phyloP scores from a whole-genome alignment of 2,888 invertebrate genomes.

The Pantelozetes paolii region DNA sequence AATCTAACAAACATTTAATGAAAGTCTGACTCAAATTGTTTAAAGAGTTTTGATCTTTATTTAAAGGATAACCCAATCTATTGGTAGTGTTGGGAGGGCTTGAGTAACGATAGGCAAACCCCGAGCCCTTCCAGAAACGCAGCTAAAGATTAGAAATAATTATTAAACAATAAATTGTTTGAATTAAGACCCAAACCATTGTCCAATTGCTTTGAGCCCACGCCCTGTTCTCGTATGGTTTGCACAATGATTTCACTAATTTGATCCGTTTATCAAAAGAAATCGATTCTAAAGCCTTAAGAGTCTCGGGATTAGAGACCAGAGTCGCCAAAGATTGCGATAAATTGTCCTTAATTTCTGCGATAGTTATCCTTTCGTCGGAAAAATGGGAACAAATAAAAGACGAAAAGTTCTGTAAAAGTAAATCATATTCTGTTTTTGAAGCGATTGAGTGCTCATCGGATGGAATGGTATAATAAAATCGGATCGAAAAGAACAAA shows the following conservation, averaged over 20 bases:
- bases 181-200: constrained; percentile 44
- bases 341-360: constrained; percentile 67
- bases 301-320: constrained; percentile 67
- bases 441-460: not conserved
- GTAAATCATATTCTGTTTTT: constrained; percentile 53
- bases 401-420: constrained; percentile 63
- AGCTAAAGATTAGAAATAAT: constrained; percentile 6
- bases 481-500: constrained; percentile 61
- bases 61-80: not conserved
- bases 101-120: constrained; percentile 68
- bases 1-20: not conserved
- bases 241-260: constrained; percentile 66
- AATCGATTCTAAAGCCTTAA: constrained; percentile 67
- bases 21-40: not conserved
- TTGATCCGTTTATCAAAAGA: constrained; percentile 62
- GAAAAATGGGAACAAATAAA: constrained; percentile 72
- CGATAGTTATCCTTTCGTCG: constrained; percentile 65
- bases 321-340: constrained; percentile 72
- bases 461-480: constrained; percentile 59
- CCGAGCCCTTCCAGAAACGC: constrained; percentile 58
- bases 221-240: constrained; percentile 76
- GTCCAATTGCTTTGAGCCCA: constrained; percentile 79
- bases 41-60: constrained; percentile 1
- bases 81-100: constrained; percentile 56
- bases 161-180: constrained; percentile 62